A percentile compares a stretch with the other conserved stretches of the same genome.
Conservation (phyloP, 2,888 invertebrate species). For the Toxonevra muliebris region DNA sequence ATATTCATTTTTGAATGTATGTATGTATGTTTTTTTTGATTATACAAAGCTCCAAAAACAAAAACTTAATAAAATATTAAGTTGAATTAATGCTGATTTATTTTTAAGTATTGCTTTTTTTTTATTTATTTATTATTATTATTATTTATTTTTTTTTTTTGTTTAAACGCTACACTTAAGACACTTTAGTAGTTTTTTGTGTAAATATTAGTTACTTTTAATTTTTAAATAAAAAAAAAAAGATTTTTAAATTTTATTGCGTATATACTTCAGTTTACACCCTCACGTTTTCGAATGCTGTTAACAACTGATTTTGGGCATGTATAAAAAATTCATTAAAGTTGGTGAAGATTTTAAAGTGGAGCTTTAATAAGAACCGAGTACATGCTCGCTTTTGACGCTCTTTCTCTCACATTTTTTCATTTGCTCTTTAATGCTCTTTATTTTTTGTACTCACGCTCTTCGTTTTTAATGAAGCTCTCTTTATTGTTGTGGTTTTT, state of each 20-base stretch:
- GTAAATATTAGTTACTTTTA: too few species aligned
- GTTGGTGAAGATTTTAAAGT: constrained; percentile 10
- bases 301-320: constrained; percentile 14
- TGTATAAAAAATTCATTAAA: neutral
- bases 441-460: too few species aligned
- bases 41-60: neutral
- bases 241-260: too few species aligned
- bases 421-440: too few species aligned
- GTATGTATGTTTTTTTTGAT: neutral
- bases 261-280: neutral
- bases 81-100: neutral
- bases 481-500: too few species aligned
- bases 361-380: too few species aligned
- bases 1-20: neutral
- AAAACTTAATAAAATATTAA: neutral
- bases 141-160: constrained; percentile 10
- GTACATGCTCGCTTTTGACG: neutral
- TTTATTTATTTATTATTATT: constrained; percentile 16
- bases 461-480: too few species aligned
- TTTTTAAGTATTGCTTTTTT: constrained; percentile 14
- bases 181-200: too few species aligned
- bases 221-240: too few species aligned
- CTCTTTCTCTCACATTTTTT: neutral
- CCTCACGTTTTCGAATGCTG: constrained; percentile 19
- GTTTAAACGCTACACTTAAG: constrained; percentile 11